Conservation (phyloP, 2,797 vertebrate genomes). For the Hypotaenidia okinawae region DNA sequence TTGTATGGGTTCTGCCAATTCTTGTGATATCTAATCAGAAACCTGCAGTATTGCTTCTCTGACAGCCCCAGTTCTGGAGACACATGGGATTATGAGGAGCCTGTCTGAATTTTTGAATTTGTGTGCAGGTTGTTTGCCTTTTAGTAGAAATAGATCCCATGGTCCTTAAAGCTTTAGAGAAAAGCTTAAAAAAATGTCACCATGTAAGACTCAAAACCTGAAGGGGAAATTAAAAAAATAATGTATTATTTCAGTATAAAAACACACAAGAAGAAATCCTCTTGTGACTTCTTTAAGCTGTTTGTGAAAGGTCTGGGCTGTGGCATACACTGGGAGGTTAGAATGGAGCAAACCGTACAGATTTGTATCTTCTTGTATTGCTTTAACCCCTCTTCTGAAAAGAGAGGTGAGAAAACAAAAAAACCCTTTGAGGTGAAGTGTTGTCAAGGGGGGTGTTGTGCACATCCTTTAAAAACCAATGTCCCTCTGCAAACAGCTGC, state of each 20-base stretch:
- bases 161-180: background rate
- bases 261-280: background rate
- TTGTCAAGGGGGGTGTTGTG: background rate
- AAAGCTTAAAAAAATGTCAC: slow-evolving; percentile 8
- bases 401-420: background rate
- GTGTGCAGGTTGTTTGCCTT: background rate
- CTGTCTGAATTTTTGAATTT: background rate
- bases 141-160: background rate
- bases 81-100: background rate
- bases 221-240: background rate
- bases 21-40: background rate
- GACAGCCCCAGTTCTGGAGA: background rate
- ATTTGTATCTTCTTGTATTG: background rate
- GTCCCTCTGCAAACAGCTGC: background rate
- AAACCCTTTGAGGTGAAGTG: background rate
- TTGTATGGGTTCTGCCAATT: background rate
- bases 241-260: background rate
- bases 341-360: background rate
- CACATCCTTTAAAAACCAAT: background rate
- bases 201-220: background rate
- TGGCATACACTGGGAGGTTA: background rate
- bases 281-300: background rate
- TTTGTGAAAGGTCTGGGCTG: background rate
- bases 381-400: background rate
- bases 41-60: background rate